Percentiles rank a stretch among this genome's conserved stretches.
phyloP scores from a whole-genome alignment of 2,888 invertebrate genomes.

The Anodontia alba region DNA sequence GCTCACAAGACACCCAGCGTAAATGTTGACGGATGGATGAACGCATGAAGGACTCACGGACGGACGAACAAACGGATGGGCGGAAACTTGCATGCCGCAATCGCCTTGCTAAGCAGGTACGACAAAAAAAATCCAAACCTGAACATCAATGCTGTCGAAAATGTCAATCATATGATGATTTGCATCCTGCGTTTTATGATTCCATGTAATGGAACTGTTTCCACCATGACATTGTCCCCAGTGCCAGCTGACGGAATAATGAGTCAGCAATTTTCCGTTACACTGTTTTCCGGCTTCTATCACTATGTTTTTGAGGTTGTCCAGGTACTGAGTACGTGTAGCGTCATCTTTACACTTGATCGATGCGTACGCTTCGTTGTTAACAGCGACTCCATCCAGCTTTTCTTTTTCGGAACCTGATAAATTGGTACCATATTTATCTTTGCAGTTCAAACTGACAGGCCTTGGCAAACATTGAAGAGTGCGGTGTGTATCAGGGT shows the following conservation, averaged over 20 bases:
- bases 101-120: no score
- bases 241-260: conserved; percentile 68
- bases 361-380: conserved; percentile 63
- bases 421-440: not conserved
- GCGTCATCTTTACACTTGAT: conserved; percentile 55
- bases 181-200: conserved; percentile 51
- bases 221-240: conserved; percentile 61
- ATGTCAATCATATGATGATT: conserved; percentile 69
- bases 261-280: conserved; percentile 57
- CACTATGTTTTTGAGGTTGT: conserved; percentile 48
- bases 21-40: no score
- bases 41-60: no score
- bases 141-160: conserved; percentile 68
- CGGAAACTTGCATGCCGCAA: no score
- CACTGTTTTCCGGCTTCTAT: conserved; percentile 57
- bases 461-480: no score
- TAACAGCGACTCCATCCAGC: conserved; percentile 66
- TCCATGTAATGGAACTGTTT: conserved; percentile 51
- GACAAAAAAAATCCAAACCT: no score
- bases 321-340: conserved; percentile 42
- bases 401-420: conserved; percentile 41
- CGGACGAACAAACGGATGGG: no score
- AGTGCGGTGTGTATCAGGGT: no score
- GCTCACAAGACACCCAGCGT: no score
- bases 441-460: not conserved